These are phyloP conservation scores for Sinocyclocheilus anshuiensis DNA, from an alignment of 2,113 vertebrate species.

Conservation along the genomic window DNA sequence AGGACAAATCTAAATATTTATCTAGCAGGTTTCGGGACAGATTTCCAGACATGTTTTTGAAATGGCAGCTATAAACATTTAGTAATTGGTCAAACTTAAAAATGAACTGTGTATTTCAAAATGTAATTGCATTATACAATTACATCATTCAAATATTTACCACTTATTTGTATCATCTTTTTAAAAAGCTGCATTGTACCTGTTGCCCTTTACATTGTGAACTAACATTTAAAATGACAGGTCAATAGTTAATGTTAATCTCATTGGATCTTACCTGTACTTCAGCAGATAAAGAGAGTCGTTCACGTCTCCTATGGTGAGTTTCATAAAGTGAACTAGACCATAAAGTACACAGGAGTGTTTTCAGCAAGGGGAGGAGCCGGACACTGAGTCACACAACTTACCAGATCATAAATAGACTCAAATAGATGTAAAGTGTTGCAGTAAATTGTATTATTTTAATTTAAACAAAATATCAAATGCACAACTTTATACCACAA, in stretches of 20 bases:
- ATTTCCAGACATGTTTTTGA: not conserved
- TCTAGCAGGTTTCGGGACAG: not conserved
- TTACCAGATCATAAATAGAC: not conserved
- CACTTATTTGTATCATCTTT: not conserved
- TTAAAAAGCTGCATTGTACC: not conserved
- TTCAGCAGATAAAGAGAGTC: not conserved
- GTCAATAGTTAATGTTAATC: not conserved
- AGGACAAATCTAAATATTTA: not conserved
- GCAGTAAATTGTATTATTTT: not conserved
- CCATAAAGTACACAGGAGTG: conserved; percentile 23
- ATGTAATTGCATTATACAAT: not conserved
- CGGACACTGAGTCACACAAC: not conserved
- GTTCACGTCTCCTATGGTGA: not conserved
- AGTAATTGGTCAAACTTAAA: not conserved
- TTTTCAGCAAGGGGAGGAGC: conserved; percentile 23
- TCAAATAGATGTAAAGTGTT: not conserved
- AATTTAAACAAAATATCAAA: not conserved
- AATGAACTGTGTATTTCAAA: not conserved
- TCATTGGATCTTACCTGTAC: conserved; percentile 41
- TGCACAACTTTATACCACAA: not conserved
- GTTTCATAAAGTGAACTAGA: conserved; percentile 12
- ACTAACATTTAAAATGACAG: not conserved
- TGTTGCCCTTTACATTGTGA: not conserved
- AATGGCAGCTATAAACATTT: not conserved
- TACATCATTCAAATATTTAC: no score